Evolutionary conservation across 2,888 invertebrate genomes (phyloP), one percentile per base, ranked within the genome.

Genomic region (Cheilosia scutellata): DNA sequence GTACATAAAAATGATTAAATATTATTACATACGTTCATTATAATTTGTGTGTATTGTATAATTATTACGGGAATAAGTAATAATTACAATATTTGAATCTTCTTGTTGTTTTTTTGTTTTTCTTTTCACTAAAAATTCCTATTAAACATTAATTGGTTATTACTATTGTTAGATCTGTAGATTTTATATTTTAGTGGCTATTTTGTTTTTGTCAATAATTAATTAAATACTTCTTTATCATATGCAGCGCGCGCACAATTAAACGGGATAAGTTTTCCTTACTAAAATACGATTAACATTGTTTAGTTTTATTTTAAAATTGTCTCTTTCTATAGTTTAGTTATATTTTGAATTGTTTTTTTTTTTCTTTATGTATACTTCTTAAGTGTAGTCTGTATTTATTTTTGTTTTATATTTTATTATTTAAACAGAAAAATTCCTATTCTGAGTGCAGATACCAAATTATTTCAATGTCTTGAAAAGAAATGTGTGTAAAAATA

Each of bases 1-100:
- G 79, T 80, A 84, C 75, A 79, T 84, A 84, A 84, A 84, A 84
- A 84, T 80, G 80, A 84, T 84, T 84, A 84, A 84, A 84, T 84
- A 71, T 84, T 76, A 71, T 84, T 70, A 70, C 58, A 25, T 71
- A 37, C 29, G 57, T 76, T 66, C 60, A 42, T 27, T 66, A 75
- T 53, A 37, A 76, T 51, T 78, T 74, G 51, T 75, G 72, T 83
- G 74, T 79, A 84, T 70, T 75, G 79, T 84, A 84, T 79, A 84
- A 84, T 79, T 79, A 84, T 79, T 79, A 76, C 66, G 84, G 51
- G 65, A 71, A 84, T 84, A 37, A 11, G 37, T 37, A 84, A 84
- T 84, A 84, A 84, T 80, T 66, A 79, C 66, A 79, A 70, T 74
- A 63, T 68, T 42, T 66, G 33, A 25, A 51, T 58, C 49, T 44